Base-by-base conservation (phyloP, 2,888 invertebrate genomes). In the Trachelus tabidus region DNA sequence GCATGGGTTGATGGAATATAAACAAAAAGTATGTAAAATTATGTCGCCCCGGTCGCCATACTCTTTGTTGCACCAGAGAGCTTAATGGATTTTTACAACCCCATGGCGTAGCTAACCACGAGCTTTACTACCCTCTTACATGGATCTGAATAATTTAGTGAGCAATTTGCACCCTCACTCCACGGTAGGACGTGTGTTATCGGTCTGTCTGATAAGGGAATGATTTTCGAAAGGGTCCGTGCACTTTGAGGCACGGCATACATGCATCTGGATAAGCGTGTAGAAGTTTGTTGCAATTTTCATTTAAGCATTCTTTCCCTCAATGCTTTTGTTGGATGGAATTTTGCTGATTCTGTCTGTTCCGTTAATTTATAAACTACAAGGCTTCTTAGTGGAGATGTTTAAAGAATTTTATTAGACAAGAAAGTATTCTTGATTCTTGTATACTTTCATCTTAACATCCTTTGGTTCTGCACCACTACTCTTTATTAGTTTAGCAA, bases 101-200 rank as follows among this genome's bases (percentile, higher is more conserved):
- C 9, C 9, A 56, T 23, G 23, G 23, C 23, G 23, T 23, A 56
- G 56, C 56, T 56, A 56, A 56, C 56, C 56, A 56, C 83, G 83
- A 83, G 81, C 81, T 81, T 83, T 83, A 82, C 80, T 79, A 73
- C 40, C 80, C 83, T 83, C 82, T 83, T 83, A 81, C 83, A 81
- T 75, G 73, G 78, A 33, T 31, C 79, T 83, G 83, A 83, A 83
- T 83, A 83, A 83, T 83, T 79, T 79, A 83, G 82, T 79, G 79
- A 69, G 79, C 79, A 81, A 83, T 83, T 83, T 82, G 79, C 80
- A 79, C 73, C 68, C 56, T 56, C 56, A 23, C 56, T 23, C 23
- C 4, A 1, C 23, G 56, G 2, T 6, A 9, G 56, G 9, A 2
- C 23, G 23, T 56, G 23, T 56, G 56, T 23, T 56, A 56, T 56